Evolutionary conservation across 1,140 invertebrate genomes (phyloP), one percentile per base, ranked within the genome.

Genomic region (Tetramorium simillimum): DNA sequence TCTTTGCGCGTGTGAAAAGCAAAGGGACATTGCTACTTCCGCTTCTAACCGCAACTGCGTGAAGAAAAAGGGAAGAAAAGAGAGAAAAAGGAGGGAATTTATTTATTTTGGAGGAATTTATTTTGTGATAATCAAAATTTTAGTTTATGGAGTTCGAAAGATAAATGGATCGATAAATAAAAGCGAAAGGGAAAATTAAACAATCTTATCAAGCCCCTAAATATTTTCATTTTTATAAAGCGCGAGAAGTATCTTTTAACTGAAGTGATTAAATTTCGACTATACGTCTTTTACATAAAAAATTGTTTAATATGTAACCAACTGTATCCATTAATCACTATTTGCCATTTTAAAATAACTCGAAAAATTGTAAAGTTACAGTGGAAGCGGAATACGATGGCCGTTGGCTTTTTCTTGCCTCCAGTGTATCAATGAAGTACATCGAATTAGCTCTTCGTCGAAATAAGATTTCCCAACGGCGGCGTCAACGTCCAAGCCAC

Each of bases 391-490:
- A 51, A 88, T 77, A 62, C 65, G 18, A 40, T 3, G 43, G 63
- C 18, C 9, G 43, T 69, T 77, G 51, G 53, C 51, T 80, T 70
- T 77, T 69, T 58, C 46, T 85, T 80, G 89, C 81, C 90, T 69
- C 16, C 21, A 91, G 88, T 82, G 85, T 85, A 88, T 89, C 90
- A 91, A 92, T 89, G 87, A 92, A 89, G 78, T 93, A 90, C 90
- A 91, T 92, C 70, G 88, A 91, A 92, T 92, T 92, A 92, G 80
- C 78, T 92, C 69, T 85, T 89, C 63, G 85, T 89, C 78, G 90
- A 91, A 92, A 92, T 92, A 92, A 92, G 91, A 92, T 92, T 92
- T 92, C 91, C 91, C 90, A 92, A 51, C 86, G 87, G 91, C 70
- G 70, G 78, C 33, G 58, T 46, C 40, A 73, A 63, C 62, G 63